Evolutionary conservation across 1,140 invertebrate species (phyloP).

Genomic region (Trichonephila clavata): DNA sequence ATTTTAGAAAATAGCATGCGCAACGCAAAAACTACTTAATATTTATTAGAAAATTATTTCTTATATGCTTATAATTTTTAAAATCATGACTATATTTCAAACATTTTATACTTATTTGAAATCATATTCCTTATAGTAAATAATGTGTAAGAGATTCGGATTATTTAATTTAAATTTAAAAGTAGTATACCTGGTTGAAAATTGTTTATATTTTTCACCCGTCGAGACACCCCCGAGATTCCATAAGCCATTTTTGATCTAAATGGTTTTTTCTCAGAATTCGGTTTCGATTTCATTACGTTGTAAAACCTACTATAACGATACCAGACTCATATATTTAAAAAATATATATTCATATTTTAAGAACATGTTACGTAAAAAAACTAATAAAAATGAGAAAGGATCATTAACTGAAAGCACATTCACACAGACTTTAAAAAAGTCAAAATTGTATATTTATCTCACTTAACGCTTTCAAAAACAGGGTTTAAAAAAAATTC

Average conservation of each 20-base stretch:
- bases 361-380: not conserved
- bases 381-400: conserved; percentile 33
- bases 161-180: no score
- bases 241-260: not conserved
- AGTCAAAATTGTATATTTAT: conserved; percentile 51
- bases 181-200: no score
- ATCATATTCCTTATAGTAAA: no score
- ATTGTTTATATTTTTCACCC: no score
- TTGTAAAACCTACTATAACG: not conserved
- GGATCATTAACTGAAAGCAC: not conserved
- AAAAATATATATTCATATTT: not conserved
- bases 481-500: conserved; percentile 46
- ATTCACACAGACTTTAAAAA: conserved; percentile 14
- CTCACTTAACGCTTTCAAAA: conserved; percentile 65
- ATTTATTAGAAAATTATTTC: no score
- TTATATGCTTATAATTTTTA: no score
- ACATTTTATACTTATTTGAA: no score
- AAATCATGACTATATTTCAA: no score
- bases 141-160: no score
- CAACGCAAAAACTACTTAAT: no score
- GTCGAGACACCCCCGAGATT: no score
- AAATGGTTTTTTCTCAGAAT: not conserved
- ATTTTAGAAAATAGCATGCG: no score
- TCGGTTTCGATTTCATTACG: not conserved
- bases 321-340: not conserved